Conservation (phyloP, 2,888 invertebrate species). For the Ametastegia equiseti region DNA sequence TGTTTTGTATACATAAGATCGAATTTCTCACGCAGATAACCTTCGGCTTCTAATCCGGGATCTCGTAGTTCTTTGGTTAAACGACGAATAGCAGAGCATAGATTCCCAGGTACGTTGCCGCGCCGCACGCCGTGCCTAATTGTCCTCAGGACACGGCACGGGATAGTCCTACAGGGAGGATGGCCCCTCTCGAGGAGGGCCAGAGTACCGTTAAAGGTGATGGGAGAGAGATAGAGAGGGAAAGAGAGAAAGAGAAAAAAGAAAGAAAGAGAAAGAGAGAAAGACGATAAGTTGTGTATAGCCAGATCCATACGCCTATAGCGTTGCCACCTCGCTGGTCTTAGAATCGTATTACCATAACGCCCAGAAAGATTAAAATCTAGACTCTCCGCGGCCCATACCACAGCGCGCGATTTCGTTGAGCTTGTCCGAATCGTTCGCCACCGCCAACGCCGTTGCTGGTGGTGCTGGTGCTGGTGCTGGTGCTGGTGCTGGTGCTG, state of each 20-base stretch:
- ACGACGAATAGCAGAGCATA: not conserved
- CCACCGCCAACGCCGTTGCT: not conserved
- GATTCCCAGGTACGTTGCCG: not conserved
- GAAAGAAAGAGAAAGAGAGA: not conserved
- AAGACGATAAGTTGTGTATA: not conserved
- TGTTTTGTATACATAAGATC: not conserved
- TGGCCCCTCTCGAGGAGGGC: constrained; percentile 30
- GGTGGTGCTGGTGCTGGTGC: not conserved
- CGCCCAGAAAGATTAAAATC: constrained; percentile 16
- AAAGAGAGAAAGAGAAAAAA: not conserved
- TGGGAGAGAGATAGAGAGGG: not conserved
- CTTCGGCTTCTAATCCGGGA: not conserved
- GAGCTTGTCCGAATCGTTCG: constrained; percentile 18
- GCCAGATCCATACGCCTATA: not conserved
- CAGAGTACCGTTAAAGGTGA: constrained; percentile 41
- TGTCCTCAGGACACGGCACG: constrained; percentile 37
- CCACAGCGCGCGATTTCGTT: constrained; percentile 11
- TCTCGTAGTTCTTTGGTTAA: not conserved
- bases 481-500: not conserved
- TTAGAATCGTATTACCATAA: constrained; percentile 35
- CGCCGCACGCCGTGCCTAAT: constrained; percentile 33
- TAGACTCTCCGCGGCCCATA: not conserved
- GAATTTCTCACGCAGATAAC: not conserved
- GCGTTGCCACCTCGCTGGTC: not conserved
- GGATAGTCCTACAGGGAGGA: constrained; percentile 32